Base-by-base conservation (phyloP, 2,797 vertebrate species). In the Thunnus albacares region DNA sequence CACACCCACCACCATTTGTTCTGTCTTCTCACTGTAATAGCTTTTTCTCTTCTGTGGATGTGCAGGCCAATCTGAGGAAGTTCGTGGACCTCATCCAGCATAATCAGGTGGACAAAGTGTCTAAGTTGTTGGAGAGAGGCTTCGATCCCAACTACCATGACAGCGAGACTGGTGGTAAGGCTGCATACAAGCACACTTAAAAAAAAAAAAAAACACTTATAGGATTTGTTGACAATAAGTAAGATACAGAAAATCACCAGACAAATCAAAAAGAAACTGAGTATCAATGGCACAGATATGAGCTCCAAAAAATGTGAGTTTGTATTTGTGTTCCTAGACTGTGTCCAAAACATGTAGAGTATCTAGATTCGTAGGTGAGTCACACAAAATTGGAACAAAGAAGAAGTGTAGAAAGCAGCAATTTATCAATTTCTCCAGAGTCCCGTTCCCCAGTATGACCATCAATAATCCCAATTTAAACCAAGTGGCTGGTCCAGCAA, bases 61-160 rank as follows among this genome's bases (percentile, higher is more conserved):
- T 62, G 3, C 90, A 99, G 98, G 95, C 95, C 77, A 99, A 96
- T 85, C 91, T 99, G 87, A 97, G 95, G 89, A 98, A 97, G 89
- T 98, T 96, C 85, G 97, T 99, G 96, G 98, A 99, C 75, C 94
- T 97, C 24, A 85, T 98, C 58, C 97, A 97, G 59, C 97, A 98
- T 6, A 93, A 94, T 20, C 96, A 97, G 22, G 92, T 97, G 90
- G 98, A 99, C 85, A 99, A 98, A 90, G 90, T 98, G 53, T 86
- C 89, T 1, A 98, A 97, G 93, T 90, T 99, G 96, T 72, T 99
- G 91, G 98, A 99, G 58, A 95, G 96, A 86, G 98, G 98, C 74
- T 92, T 99, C 57, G 98, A 99, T 77, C 98, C 98, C 10, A 99
- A 99, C 86, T 99, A 97, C 88, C 98, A 99, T 0, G 98, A 99